Conservation (phyloP, 2,113 vertebrate genomes). For the Tinamus guttatus region DNA sequence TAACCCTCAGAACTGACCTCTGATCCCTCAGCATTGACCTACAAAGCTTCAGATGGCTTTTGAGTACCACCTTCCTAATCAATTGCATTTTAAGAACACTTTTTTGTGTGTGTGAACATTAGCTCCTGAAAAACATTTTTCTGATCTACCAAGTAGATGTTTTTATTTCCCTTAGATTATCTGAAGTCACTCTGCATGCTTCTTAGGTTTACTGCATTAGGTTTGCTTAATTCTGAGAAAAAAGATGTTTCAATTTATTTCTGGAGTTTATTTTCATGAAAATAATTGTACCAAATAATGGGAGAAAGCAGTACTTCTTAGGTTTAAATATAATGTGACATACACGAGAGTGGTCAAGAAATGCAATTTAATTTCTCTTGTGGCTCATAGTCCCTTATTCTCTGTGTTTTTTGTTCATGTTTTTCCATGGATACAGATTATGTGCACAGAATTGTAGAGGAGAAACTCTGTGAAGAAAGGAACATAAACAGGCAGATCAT, state of each 20-base stretch:
- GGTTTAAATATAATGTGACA: neutral
- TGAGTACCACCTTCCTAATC: neutral
- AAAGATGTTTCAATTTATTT: neutral
- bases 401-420: neutral
- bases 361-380: neutral
- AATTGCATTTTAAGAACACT: neutral
- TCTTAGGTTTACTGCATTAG: neutral
- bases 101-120: neutral
- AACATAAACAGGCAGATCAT: neutral
- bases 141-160: neutral
- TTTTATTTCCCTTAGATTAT: neutral
- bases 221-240: neutral
- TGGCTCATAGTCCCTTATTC: neutral
- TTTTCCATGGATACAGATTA: neutral
- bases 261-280: neutral
- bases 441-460: neutral
- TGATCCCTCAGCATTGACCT: neutral
- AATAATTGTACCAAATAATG: neutral
- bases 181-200: neutral
- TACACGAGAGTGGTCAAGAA: neutral
- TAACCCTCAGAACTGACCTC: neutral
- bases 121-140: neutral
- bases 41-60: neutral
- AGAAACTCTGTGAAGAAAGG: neutral
- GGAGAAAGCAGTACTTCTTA: neutral